Evolutionary conservation across 2,888 invertebrate species (phyloP).

Genomic region (Pyrochroa serraticornis): DNA sequence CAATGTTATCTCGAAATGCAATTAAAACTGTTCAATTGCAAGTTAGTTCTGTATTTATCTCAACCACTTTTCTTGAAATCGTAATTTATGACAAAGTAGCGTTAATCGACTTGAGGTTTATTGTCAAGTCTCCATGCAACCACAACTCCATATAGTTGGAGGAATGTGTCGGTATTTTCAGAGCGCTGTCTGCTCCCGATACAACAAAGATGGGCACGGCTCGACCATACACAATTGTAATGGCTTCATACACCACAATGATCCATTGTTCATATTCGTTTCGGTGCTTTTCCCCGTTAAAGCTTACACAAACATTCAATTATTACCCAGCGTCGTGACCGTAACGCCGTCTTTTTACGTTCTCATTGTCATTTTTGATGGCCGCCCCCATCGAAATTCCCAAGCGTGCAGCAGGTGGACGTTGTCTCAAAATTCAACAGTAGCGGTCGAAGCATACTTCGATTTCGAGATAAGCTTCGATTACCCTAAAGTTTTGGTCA

Average conservation of each 20-base stretch:
- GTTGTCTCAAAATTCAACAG: no score
- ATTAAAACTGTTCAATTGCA: conserved; percentile 16
- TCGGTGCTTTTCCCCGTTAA: conserved; percentile 10
- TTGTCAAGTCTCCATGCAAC: conserved; percentile 19
- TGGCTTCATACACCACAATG: conserved; percentile 27
- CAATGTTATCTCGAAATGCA: conserved; percentile 1
- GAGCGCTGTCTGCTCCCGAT: conserved; percentile 24
- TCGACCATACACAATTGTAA: conserved; percentile 21
- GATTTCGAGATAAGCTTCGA: no score
- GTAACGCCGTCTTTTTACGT: neutral
- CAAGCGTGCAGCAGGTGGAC: neutral
- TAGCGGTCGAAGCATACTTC: no score
- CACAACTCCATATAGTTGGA: conserved; percentile 13
- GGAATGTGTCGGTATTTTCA: conserved; percentile 22
- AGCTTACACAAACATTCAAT: conserved; percentile 6
- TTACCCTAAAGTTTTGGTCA: no score
- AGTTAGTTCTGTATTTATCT: conserved; percentile 1
- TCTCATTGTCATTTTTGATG: neutral
- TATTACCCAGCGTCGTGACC: neutral
- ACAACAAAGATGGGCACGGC: conserved; percentile 23
- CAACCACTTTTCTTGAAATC: neutral
- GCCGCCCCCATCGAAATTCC: neutral
- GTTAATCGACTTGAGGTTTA: conserved; percentile 8
- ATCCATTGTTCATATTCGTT: conserved; percentile 27
- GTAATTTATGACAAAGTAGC: conserved; percentile 12